Evolutionary conservation across 1,140 invertebrate species (phyloP), one percentile per base, ranked within the genome.

Genomic region (Prorops nasuta): DNA sequence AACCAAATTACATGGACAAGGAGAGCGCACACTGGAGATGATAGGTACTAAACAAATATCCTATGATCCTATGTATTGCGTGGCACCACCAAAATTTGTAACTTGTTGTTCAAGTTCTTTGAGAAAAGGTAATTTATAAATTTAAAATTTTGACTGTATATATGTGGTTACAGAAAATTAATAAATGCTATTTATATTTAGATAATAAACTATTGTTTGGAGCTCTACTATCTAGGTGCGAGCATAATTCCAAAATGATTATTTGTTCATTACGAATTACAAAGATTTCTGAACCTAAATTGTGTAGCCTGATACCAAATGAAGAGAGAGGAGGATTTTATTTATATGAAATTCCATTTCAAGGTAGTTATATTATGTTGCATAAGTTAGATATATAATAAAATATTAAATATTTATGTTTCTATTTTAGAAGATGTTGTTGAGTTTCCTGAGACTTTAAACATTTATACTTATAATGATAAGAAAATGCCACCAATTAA

Each of bases 291-390:
- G 8, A 35, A 14, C 20, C 65, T 2, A 48, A 46, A 42, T n/a
- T 69, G 14, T 66, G 28, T 35, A 48, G 45, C 10, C 54, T 71
- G 54, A 63, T 59, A 44, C 60, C 67, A 9, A 55, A 40, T 32
- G 4, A n/a, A 3, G 20, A 58, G 10, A 48, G 35, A 6, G 58
- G 57, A 3, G 68, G 68, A 10, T 69, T 71, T 56, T 69, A 66
- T 40, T n/a, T 66, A 34, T 58, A 54, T 18, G 54, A 55, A 51
- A 47, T 69, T 14, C 50, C 65, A 16, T 71, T 43, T 10, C 36
- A 36, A 40, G 65, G 65, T 65, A 42, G 20, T 2, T 2, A 46
- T 22, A 15, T 37, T 10, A 12, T 17, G 4, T 18, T 16, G 12
- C 15, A 12, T 44, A 21, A 18, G 35, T 18, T 18, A 31, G 44